Conservation (phyloP, 2,113 vertebrate species). For the Melanostigma gelatinosum region DNA sequence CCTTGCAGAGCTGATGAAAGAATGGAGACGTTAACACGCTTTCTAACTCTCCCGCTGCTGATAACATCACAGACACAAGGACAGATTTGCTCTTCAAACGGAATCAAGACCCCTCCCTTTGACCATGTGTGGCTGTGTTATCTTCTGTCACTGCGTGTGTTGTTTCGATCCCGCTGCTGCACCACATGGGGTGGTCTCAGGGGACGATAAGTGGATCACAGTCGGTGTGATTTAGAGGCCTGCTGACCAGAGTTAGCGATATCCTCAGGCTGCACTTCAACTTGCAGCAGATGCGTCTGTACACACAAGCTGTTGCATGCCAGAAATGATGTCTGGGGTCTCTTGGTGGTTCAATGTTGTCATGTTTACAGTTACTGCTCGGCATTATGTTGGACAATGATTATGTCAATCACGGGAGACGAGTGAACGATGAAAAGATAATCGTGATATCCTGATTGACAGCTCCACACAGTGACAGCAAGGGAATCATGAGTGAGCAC, state of each 20-base stretch:
- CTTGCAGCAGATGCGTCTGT: conserved; percentile 25
- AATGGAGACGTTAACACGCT: background rate
- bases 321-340: background rate
- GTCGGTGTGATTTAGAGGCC: conserved; percentile 28
- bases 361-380: background rate
- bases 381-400: background rate
- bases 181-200: conserved; percentile 22
- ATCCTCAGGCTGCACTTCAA: conserved; percentile 18
- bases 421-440: background rate
- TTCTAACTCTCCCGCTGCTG: background rate
- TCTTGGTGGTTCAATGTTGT: background rate
- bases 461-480: too few species aligned
- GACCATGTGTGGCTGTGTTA: background rate
- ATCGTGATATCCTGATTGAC: background rate
- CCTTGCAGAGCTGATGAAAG: conserved; percentile 17
- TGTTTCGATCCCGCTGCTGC: conserved; percentile 27
- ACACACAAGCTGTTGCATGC: conserved; percentile 19
- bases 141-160: conserved; percentile 11
- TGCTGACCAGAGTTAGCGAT: conserved; percentile 32
- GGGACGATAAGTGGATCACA: conserved; percentile 33
- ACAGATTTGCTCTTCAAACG: conserved; percentile 17
- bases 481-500: too few species aligned
- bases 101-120: conserved; percentile 6
- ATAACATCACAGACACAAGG: conserved; percentile 19
- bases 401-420: background rate